Percentiles rank a stretch among this genome's conserved stretches.
These are phyloP conservation scores for Potamilus streckersoni DNA, from an alignment of 1,140 invertebrate species.

Conservation along the genomic window DNA sequence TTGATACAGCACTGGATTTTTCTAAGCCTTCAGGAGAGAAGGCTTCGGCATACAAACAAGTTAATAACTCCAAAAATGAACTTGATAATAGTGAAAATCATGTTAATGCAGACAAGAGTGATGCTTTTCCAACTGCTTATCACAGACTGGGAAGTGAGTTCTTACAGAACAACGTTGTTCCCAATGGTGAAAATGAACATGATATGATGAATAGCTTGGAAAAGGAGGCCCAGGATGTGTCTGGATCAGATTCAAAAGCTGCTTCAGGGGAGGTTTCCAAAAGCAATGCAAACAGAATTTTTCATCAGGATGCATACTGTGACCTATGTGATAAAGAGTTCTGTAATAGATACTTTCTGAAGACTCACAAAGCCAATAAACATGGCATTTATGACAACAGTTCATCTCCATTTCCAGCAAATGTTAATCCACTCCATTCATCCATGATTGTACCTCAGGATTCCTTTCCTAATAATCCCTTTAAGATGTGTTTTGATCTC, in stretches of 20 bases:
- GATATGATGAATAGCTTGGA: slow-evolving; percentile 28
- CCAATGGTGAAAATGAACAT: slow-evolving; percentile 80
- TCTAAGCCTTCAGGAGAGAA: too few species aligned
- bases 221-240: slow-evolving; percentile 27
- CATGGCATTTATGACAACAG: slow-evolving; percentile 83
- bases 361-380: slow-evolving; percentile 99
- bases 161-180: slow-evolving; percentile 65
- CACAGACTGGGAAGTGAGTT: slow-evolving; percentile 63
- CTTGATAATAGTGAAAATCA: slow-evolving; percentile 17
- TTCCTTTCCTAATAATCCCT: slow-evolving; percentile 30
- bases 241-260: slow-evolving; percentile 20
- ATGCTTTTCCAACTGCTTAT: slow-evolving; percentile 63
- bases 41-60: slow-evolving; percentile 2
- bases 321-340: slow-evolving; percentile 74
- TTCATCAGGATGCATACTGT: slow-evolving; percentile 87
- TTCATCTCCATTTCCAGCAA: slow-evolving; percentile 50
- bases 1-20: too few species aligned
- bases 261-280: too few species aligned
- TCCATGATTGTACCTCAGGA: slow-evolving; percentile 43
- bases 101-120: neutral
- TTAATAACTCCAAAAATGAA: slow-evolving; percentile 15
- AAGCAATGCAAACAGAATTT: slow-evolving; percentile 31
- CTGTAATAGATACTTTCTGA: slow-evolving; percentile 74
- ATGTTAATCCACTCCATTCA: slow-evolving; percentile 23
- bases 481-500: slow-evolving; percentile 29